These are phyloP conservation scores for Selene dorsalis DNA, from an alignment of 2,797 vertebrate species.

Conservation along the genomic window DNA sequence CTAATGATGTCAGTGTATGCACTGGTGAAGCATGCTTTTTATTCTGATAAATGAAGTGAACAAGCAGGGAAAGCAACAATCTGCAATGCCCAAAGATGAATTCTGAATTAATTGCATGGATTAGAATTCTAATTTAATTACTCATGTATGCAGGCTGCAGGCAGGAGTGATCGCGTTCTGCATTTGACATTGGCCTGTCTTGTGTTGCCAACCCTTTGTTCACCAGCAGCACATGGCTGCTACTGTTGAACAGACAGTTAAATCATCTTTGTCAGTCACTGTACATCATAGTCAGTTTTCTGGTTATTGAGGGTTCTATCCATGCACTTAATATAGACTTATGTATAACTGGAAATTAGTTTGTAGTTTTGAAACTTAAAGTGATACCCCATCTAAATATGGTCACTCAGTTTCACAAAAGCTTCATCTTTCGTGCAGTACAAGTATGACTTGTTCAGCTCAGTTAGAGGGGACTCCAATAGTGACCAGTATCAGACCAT, in stretches of 20 bases:
- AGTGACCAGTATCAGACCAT: not conserved
- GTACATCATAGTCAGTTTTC: not conserved
- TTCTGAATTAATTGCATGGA: slow-evolving; percentile 47
- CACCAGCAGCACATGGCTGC: slow-evolving; percentile 24
- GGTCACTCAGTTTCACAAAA: not conserved
- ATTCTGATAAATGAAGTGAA: slow-evolving; percentile 41
- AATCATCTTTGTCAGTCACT: not conserved
- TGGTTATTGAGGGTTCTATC: not conserved
- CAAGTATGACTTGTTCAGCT: slow-evolving; percentile 1
- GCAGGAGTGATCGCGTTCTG: slow-evolving; percentile 33
- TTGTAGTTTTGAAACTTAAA: slow-evolving; percentile 9
- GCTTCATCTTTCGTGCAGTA: slow-evolving; percentile 10
- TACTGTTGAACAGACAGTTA: not conserved
- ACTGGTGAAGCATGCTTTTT: slow-evolving; percentile 22
- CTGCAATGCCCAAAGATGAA: slow-evolving; percentile 30
- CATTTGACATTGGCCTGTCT: slow-evolving; percentile 21
- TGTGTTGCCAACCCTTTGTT: not conserved
- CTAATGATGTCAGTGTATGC: slow-evolving; percentile 50
- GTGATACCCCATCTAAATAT: not conserved
- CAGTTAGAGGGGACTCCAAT: not conserved
- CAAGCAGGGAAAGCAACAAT: slow-evolving; percentile 27
- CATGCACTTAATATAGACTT: not conserved
- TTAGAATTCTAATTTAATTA: slow-evolving; percentile 56
- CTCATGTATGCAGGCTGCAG: slow-evolving; percentile 26
- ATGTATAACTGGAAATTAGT: not conserved